Evolutionary conservation across 2,113 vertebrate species (phyloP), one percentile per base, ranked within the genome.

Genomic region (Oncorhynchus clarkii): DNA sequence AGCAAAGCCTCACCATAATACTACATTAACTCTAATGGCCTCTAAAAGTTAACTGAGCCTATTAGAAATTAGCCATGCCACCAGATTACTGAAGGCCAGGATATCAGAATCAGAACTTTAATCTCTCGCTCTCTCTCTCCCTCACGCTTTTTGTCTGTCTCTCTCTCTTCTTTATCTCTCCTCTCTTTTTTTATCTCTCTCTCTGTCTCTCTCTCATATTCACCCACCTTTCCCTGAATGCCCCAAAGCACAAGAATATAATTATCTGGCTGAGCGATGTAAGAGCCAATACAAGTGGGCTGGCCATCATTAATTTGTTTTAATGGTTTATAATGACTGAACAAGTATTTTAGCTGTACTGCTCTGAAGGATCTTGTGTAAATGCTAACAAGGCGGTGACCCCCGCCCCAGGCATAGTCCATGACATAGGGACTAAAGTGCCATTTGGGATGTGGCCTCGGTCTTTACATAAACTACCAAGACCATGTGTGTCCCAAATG

Each of bases 41-140:
- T 78, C 66, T 31, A 20, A 78, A 72, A 78, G 70, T 64, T 24
- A 51, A 16, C 64, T 65, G 39, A 16, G 62, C 59, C 48, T 49
- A 59, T 57, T 62, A 67, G 39, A 72, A 51, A 78, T 66, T 65
- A 72, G 62, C n/a, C 64, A 29, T 72, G 59, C 26, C 62, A 72
- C 54, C 67, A 70, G 60, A 26, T 72, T n/a, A 31, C 72, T 67
- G 5, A 13, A 22, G 48, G 7, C 64, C 22, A 78, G 45, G 39
- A 67, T 27, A 72, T 57, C 1, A 16, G 16, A 20, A 20, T 45
- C 8, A 57, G 54, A 20, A 57, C 20, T 14, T 57, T 57, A 20
- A 57, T 7, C 20, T 45, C 9, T 45, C 39, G 2, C 39, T 45
- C 39, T 0, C 39, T 2, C 39, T 45, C 39, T 45, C 8, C 8